These are phyloP conservation scores for Siniperca undulata DNA, from an alignment of 2,797 vertebrate species.

Conservation along the genomic window DNA sequence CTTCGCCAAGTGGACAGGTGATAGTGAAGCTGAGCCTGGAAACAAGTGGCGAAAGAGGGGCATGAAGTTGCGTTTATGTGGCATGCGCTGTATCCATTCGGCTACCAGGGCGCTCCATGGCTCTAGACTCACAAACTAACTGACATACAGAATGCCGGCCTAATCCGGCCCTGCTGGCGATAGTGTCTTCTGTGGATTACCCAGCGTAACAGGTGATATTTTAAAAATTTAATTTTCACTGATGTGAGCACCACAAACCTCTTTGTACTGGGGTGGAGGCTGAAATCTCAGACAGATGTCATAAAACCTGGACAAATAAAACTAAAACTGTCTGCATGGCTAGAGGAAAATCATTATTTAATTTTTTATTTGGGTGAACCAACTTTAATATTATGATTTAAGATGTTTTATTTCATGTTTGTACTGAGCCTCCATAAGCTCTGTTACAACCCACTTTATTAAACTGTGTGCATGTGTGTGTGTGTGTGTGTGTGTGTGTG, in stretches of 20 bases:
- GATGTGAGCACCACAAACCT: not conserved
- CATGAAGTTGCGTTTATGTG: too few relatives aligned
- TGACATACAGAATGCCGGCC: not conserved
- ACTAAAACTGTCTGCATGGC: not conserved
- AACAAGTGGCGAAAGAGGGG: too few relatives aligned
- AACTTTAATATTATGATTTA: not conserved
- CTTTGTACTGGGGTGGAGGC: not conserved
- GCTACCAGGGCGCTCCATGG: too few relatives aligned
- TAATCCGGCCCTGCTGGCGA: too few relatives aligned
- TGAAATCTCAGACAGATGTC: not conserved
- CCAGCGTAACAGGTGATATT: not conserved
- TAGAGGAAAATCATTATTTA: not conserved
- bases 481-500: constrained; percentile 3
- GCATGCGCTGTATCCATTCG: too few relatives aligned
- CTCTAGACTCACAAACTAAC: not conserved
- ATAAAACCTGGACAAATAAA: not conserved
- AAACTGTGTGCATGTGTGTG: not conserved
- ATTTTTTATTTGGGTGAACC: not conserved
- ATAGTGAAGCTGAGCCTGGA: not conserved
- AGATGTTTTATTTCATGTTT: not conserved
- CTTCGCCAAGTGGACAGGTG: too few relatives aligned
- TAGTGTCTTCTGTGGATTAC: not conserved
- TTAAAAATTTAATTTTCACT: not conserved
- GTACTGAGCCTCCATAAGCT: not conserved
- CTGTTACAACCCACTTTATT: not conserved